Evolutionary conservation across 2,113 vertebrate species (phyloP), one percentile per base, ranked within the genome.

Genomic region (Cyphotilapia sp.): DNA sequence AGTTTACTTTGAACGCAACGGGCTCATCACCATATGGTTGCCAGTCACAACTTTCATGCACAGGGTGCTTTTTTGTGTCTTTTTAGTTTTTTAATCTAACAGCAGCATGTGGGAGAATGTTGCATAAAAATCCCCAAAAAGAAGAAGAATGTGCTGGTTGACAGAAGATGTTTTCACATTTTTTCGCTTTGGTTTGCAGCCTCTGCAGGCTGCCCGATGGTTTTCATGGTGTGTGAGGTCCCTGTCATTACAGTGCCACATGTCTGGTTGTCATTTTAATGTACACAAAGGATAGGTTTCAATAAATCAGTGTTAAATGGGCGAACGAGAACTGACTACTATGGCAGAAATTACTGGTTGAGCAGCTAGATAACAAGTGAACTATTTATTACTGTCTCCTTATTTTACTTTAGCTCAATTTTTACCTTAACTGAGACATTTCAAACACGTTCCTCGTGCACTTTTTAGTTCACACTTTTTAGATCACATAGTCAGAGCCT

Each of bases 11-110:
- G 89, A 95, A 93, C 90, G 54, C 80, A 85, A 61, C 35, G 61
- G 33, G 40, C 81, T 88, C 84, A 87, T 92, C 88, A 69, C 86
- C 95, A 95, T 95, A 63, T 96, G 96, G 90, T 51, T 71, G 14
- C 93, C 95, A 95, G 90, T 94, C 81, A 84, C 81, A 80, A 57
- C 87, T 82, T 78, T 82, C 86, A 51, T 71, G 81, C 85, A 51
- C 54, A 61, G 12, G 83, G 40, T 88, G 10, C 27, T 80, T 87
- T 59, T 76, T 78, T 13, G 49, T 51, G 22, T 78, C 13, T 31
- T 83, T 33, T 74, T 74, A 9, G 5, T 35, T 47, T 57, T 53
- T 87, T 24, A 4, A 42, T 83, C 42, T 31, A 78, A 78, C 69
- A 82, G 82, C 82, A 53, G 71, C 38, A 49, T 84, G 47, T 81